These are phyloP conservation scores for Labrus mixtus DNA, from an alignment of 2,113 vertebrate species.

Conservation along the genomic window DNA sequence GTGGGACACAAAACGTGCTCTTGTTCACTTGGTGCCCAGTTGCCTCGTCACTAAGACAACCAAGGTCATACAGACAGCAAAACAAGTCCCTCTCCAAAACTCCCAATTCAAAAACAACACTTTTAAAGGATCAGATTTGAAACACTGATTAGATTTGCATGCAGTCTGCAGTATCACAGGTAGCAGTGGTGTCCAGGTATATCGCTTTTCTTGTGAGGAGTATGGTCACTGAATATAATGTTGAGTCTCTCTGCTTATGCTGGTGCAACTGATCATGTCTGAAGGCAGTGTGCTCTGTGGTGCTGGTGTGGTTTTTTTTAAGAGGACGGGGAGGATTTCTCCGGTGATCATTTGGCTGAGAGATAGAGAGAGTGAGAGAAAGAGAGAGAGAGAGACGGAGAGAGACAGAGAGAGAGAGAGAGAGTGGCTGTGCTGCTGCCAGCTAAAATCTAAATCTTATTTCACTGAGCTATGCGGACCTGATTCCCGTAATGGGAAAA, in stretches of 20 bases:
- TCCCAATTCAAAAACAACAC: not conserved
- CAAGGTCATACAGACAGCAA: not conserved
- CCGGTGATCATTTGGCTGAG: constrained; percentile 63
- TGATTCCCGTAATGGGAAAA: not conserved
- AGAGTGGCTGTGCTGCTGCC: constrained; percentile 38
- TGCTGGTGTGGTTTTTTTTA: constrained; percentile 68
- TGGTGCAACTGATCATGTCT: constrained; percentile 72
- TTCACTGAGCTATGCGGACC: not conserved
- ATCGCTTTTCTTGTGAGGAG: constrained; percentile 30
- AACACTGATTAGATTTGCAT: not conserved
- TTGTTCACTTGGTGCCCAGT: not conserved
- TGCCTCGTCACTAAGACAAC: not conserved
- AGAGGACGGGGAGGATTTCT: constrained; percentile 35
- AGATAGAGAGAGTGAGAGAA: constrained; percentile 35
- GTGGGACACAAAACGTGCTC: no score
- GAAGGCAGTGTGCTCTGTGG: constrained; percentile 78
- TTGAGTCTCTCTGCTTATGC: constrained; percentile 66
- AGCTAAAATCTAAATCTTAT: constrained; percentile 34
- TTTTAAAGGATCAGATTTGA: not conserved
- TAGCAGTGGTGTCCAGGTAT: not conserved
- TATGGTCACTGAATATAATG: constrained; percentile 27
- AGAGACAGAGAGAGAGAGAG: constrained; percentile 14
- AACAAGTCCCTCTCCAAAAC: not conserved
- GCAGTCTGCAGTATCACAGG: not conserved
- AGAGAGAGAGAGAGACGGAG: constrained; percentile 33